These are phyloP conservation scores for Bubo bubo DNA, from an alignment of 2,113 vertebrate genomes.

Conservation along the genomic window DNA sequence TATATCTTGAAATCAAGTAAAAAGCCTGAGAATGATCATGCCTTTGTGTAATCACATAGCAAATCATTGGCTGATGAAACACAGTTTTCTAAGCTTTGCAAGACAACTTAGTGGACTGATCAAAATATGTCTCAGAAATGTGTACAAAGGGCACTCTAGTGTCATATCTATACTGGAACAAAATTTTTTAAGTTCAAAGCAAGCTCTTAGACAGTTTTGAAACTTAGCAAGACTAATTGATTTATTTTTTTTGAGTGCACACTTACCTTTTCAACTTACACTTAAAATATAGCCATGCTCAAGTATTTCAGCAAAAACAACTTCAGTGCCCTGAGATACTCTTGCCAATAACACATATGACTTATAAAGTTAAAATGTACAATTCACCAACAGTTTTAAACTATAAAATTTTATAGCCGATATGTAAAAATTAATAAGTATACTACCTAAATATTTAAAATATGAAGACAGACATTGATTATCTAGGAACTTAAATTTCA, in stretches of 20 bases:
- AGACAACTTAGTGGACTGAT: background rate
- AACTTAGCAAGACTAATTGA: background rate
- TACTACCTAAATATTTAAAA: background rate
- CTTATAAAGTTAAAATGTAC: background rate
- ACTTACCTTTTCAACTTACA: background rate
- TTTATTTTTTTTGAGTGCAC: background rate
- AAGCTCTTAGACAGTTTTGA: background rate
- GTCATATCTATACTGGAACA: background rate
- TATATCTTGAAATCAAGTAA: background rate
- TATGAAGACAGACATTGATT: background rate
- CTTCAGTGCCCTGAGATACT: background rate
- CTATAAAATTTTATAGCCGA: background rate
- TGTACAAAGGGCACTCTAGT: background rate
- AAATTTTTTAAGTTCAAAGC: background rate
- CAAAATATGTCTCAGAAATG: background rate
- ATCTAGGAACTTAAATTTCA: background rate
- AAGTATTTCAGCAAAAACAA: background rate
- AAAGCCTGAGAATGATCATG: background rate
- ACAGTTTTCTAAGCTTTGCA: background rate
- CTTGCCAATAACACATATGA: background rate
- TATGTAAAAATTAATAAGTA: background rate
- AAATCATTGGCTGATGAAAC: background rate
- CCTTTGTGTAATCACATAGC: background rate
- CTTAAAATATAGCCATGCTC: background rate
- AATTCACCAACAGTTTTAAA: background rate